phyloP scores from a whole-genome alignment of 2,797 vertebrate species.

The Sebastolobus alascanus region DNA sequence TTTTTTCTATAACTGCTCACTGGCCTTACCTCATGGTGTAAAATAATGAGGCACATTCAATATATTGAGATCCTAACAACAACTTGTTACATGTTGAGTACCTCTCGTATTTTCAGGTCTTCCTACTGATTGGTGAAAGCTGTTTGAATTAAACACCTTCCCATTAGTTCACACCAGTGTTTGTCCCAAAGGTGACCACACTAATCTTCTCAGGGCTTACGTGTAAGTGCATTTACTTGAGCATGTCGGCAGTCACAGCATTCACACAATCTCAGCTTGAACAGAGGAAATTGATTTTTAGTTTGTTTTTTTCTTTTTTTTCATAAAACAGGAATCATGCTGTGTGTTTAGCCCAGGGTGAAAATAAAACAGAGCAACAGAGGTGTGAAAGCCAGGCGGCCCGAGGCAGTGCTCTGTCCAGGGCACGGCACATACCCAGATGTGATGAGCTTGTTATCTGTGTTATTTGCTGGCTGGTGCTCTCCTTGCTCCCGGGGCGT shows the following conservation, averaged over 20 bases:
- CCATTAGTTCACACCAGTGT: conserved; percentile 12
- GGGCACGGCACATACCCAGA: conserved; percentile 54
- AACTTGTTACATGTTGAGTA: background rate
- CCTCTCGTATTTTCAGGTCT: background rate
- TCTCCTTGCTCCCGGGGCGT: conserved; percentile 25
- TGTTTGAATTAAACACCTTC: conserved; percentile 29
- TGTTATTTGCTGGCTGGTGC: conserved; percentile 62
- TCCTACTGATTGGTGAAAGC: background rate
- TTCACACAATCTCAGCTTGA: conserved; percentile 6
- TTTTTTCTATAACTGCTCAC: background rate
- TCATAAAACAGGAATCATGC: conserved; percentile 19
- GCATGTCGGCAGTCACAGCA: conserved; percentile 2
- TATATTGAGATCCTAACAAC: background rate
- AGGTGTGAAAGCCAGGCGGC: conserved; percentile 62
- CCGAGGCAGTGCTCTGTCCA: conserved; percentile 53
- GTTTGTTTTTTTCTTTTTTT: conserved; percentile 28
- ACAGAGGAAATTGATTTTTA: conserved; percentile 47
- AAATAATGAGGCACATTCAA: background rate
- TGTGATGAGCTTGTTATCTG: conserved; percentile 72
- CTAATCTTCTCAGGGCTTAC: conserved; percentile 13
- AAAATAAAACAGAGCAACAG: conserved; percentile 45
- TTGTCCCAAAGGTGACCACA: conserved; percentile 22
- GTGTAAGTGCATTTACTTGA: conserved; percentile 16
- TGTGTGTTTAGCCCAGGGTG: conserved; percentile 50
- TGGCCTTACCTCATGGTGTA: background rate